Evolutionary conservation across 1,140 invertebrate genomes (phyloP).

Genomic region (Drosophila cardini): DNA sequence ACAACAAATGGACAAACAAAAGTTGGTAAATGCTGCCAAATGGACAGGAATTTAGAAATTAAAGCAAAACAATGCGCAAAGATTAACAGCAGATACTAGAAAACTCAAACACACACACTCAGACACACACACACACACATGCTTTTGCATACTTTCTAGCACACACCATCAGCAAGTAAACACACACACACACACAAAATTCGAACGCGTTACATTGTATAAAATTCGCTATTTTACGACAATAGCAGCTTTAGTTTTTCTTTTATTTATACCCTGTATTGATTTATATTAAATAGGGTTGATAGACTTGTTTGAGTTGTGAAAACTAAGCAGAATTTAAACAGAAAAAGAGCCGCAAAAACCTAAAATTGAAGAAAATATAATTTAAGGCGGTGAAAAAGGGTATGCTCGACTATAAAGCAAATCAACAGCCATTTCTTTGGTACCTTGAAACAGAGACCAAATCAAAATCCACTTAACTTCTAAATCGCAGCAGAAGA

Average conservation of each 20-base stretch:
- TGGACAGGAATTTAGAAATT: conserved; percentile 83
- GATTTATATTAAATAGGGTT: neutral
- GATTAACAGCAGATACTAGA: conserved; percentile 72
- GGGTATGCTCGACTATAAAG: neutral
- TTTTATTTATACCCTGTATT: conserved; percentile 31
- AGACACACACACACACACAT: conserved; percentile 39
- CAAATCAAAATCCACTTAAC: too few species aligned
- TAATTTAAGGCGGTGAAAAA: too few species aligned
- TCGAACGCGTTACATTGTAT: conserved; percentile 51
- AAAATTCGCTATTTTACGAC: conserved; percentile 53
- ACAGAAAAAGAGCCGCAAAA: too few species aligned
- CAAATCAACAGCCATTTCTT: too few species aligned
- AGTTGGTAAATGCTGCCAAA: conserved; percentile 71
- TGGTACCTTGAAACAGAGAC: too few species aligned
- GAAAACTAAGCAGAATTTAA: too few species aligned
- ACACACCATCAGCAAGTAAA: conserved; percentile 34
- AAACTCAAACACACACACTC: conserved; percentile 32
- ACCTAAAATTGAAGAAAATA: too few species aligned
- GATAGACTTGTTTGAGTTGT: neutral
- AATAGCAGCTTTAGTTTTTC: conserved; percentile 20
- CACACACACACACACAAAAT: conserved; percentile 18
- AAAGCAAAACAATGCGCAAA: conserved; percentile 80
- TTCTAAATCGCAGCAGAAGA: neutral
- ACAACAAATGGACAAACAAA: conserved; percentile 63
- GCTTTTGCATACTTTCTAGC: conserved; percentile 21